A percentile compares a stretch with the other conserved stretches of the same genome.
Evolutionary conservation across 2,888 invertebrate species (phyloP).

Genomic region (Saturnia japonica): DNA sequence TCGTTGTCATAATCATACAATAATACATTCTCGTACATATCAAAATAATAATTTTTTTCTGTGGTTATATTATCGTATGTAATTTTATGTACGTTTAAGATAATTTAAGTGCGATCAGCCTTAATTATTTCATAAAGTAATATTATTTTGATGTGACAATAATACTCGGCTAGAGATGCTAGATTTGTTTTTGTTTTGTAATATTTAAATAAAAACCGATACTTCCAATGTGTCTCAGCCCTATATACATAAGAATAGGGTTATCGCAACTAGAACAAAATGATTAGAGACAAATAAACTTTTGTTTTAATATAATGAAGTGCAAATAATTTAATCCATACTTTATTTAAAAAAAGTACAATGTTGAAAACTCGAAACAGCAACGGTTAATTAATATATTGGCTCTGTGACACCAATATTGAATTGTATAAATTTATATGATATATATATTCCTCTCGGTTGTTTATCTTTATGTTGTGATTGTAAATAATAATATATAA

Average conservation of each 20-base stretch:
- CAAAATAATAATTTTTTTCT: constrained; percentile 44
- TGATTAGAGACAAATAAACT: constrained; percentile 15
- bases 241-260: background rate
- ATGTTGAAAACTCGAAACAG: constrained; percentile 23
- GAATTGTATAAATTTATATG: constrained; percentile 12
- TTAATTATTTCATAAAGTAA: constrained; percentile 20
- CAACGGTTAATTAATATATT: background rate
- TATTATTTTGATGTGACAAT: constrained; percentile 58
- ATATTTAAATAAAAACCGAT: constrained; percentile 27
- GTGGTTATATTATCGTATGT: constrained; percentile 30
- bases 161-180: constrained; percentile 57
- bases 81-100: constrained; percentile 43
- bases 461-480: constrained; percentile 80
- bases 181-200: constrained; percentile 46
- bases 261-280: constrained; percentile 30
- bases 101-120: constrained; percentile 36
- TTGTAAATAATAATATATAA: constrained; percentile 75
- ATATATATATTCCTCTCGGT: constrained; percentile 69
- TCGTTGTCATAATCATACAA: constrained; percentile 34
- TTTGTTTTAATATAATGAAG: constrained; percentile 30
- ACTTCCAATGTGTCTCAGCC: constrained; percentile 23
- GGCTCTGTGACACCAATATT: constrained; percentile 59
- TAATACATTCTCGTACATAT: constrained; percentile 70
- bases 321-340: constrained; percentile 57
- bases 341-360: constrained; percentile 52